phyloP scores from a whole-genome alignment of 92 coral and sea anemone genomes.

The Zoanthus sociatus region DNA sequence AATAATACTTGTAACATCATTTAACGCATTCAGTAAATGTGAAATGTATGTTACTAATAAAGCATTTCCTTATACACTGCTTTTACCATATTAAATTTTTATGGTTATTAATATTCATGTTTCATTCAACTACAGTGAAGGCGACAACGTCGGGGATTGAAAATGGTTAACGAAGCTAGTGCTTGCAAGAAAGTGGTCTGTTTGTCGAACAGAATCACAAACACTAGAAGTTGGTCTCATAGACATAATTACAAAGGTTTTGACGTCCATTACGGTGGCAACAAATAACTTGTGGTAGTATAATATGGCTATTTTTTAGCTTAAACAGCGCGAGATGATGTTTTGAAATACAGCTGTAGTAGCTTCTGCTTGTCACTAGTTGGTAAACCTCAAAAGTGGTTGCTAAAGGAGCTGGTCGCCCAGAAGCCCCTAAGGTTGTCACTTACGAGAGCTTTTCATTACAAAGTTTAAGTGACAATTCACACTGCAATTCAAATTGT shows the following conservation, averaged over 20 bases:
- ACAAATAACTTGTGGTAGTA: slow-evolving; percentile 56
- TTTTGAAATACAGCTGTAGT: slow-evolving; percentile 39
- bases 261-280: slow-evolving; percentile 53
- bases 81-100: slow-evolving; percentile 48
- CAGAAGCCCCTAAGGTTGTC: slow-evolving; percentile 43
- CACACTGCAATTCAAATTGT: slow-evolving; percentile 48
- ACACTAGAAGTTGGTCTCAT: slow-evolving; percentile 53
- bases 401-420: slow-evolving; percentile 56
- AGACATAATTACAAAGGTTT: slow-evolving; percentile 51
- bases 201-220: slow-evolving; percentile 50
- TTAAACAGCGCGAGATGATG: slow-evolving; percentile 44
- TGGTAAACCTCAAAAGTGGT: slow-evolving; percentile 50
- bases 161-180: slow-evolving; percentile 50
- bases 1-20: slow-evolving; percentile 31
- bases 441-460: slow-evolving; percentile 44
- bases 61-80: slow-evolving; percentile 38
- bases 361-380: slow-evolving; percentile 53
- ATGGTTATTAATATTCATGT: slow-evolving; percentile 37
- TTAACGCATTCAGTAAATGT: slow-evolving; percentile 29
- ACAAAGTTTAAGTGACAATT: slow-evolving; percentile 56
- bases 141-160: slow-evolving; percentile 53
- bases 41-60: slow-evolving; percentile 44
- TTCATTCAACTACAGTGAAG: slow-evolving; percentile 39
- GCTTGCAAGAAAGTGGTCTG: slow-evolving; percentile 49
- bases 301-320: slow-evolving; percentile 45